Conservation (phyloP, 1,140 invertebrate genomes). For the Trichomalopsis sarcophagae region DNA sequence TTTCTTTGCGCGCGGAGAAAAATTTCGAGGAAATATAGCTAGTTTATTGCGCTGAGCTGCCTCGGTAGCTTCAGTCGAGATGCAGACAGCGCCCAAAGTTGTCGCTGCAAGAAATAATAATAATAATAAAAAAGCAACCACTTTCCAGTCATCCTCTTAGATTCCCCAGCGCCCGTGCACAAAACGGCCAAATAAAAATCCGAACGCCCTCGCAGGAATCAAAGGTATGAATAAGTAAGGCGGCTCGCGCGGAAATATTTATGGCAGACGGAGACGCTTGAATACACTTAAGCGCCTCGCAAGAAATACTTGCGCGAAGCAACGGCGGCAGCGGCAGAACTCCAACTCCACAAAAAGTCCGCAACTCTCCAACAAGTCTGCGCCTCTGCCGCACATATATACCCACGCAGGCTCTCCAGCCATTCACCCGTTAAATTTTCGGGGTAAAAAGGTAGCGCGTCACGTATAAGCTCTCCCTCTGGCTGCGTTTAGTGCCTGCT, state of each 20-base stretch:
- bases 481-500: neutral
- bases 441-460: neutral
- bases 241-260: neutral
- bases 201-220: neutral
- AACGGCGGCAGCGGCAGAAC: neutral
- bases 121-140: no score
- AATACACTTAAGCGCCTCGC: neutral
- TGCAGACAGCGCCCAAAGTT: no score
- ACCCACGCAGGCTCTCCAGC: neutral
- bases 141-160: neutral
- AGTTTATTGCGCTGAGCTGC: no score
- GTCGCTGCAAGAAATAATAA: neutral
- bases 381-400: neutral
- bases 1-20: no score
- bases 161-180: neutral
- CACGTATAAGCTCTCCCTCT: neutral
- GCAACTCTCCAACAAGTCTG: neutral
- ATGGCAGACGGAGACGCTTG: neutral
- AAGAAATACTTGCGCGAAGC: neutral
- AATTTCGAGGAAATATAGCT: no score
- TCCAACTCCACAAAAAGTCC: neutral
- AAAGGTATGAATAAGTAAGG: constrained; percentile 4
- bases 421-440: neutral
- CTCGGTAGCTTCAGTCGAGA: no score
- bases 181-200: neutral